phyloP scores from a whole-genome alignment of 2,797 vertebrate species.

The Enteromius thamalakanensis region DNA sequence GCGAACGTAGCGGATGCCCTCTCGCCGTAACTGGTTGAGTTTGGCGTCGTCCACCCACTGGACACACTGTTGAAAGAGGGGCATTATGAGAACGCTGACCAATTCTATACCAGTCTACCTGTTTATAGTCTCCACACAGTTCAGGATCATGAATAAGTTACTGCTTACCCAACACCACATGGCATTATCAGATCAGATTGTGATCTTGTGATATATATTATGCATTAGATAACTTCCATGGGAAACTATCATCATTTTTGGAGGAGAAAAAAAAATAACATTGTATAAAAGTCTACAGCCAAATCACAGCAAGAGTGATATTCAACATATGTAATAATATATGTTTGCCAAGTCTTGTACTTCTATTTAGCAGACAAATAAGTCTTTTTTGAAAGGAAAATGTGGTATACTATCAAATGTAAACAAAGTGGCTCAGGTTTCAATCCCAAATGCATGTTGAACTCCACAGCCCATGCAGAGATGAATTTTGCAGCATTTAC shows the following conservation, averaged over 20 bases:
- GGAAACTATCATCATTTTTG: not conserved
- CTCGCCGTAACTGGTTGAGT: constrained; percentile 96
- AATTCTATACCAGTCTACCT: not conserved
- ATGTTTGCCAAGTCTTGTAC: not conserved
- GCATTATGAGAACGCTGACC: not conserved
- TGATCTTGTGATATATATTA: not conserved
- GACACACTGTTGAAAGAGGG: constrained; percentile 69
- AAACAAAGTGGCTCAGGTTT: not conserved
- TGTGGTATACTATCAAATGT: not conserved
- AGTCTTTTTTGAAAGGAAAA: not conserved
- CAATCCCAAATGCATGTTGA: not conserved
- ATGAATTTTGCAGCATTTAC: not conserved
- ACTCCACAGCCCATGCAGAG: not conserved
- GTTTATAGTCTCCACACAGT: not conserved
- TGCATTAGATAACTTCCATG: not conserved
- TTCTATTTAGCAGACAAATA: not conserved
- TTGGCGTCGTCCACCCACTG: constrained; percentile 96
- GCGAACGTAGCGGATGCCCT: constrained; percentile 92
- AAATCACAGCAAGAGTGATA: not conserved
- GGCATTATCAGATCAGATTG: not conserved
- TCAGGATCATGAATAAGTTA: not conserved
- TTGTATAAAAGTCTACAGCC: not conserved
- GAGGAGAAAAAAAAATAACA: not conserved
- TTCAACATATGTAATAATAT: not conserved
- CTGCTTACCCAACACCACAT: not conserved